Percentiles rank a stretch among this genome's conserved stretches.
These are phyloP conservation scores for Monodelphis domestica DNA, from an alignment of 2,797 vertebrate species.

Conservation along the genomic window DNA sequence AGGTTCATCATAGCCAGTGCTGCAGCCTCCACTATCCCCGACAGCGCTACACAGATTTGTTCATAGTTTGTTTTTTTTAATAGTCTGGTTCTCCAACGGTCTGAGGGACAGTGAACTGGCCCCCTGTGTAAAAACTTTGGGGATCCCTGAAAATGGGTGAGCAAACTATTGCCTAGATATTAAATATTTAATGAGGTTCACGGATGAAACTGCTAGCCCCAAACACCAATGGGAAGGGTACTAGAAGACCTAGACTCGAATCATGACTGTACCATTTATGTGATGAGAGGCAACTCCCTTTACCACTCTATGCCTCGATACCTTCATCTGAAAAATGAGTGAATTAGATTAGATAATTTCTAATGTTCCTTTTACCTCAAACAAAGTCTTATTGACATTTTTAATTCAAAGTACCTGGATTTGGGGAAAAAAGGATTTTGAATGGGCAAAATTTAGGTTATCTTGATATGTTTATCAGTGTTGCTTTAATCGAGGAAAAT, in stretches of 20 bases:
- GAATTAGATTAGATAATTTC: neutral
- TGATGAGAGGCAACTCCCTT: neutral
- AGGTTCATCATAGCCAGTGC: no score
- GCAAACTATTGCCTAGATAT: neutral
- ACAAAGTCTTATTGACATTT: neutral
- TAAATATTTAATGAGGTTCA: constrained; percentile 33
- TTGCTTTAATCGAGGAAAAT: neutral
- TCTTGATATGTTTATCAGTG: neutral
- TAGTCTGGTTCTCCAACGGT: no score
- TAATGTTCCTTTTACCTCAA: neutral
- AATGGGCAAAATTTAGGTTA: neutral
- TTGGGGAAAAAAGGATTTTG: neutral
- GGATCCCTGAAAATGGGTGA: no score
- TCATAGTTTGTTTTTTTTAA: no score
- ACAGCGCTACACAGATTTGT: no score
- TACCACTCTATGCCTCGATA: neutral
- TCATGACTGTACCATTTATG: neutral
- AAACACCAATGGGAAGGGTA: neutral
- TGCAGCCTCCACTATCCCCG: no score
- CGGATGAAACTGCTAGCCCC: neutral
- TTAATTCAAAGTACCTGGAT: neutral
- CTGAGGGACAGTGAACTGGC: no score
- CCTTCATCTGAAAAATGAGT: neutral
- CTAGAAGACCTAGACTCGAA: neutral
- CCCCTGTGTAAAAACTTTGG: no score